phyloP scores from a whole-genome alignment of 2,888 invertebrate genomes.

The Drosophila merina region DNA sequence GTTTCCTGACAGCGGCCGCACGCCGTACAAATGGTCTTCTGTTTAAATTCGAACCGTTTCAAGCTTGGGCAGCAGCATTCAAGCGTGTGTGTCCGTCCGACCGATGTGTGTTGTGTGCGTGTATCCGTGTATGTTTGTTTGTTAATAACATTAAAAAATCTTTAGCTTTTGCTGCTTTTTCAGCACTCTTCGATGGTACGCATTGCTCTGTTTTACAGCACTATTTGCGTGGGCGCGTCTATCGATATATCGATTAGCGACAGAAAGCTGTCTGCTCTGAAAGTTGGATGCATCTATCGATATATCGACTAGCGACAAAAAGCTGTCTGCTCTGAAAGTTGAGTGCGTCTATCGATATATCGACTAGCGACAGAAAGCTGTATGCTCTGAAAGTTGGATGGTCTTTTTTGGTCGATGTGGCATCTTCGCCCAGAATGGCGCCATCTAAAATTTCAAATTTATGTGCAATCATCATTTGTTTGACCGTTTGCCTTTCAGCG shows the following conservation, averaged over 20 bases:
- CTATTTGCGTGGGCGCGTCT: neutral
- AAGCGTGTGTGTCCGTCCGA: neutral
- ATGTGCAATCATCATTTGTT: neutral
- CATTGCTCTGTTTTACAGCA: too few species aligned
- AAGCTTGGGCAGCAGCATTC: neutral
- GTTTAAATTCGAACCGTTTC: constrained; percentile 2
- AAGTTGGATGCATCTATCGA: neutral
- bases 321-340: neutral
- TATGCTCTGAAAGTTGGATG: neutral
- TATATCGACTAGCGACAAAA: neutral
- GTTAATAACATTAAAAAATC: neutral
- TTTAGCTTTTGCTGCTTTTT: too few species aligned
- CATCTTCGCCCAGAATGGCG: neutral
- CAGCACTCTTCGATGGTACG: too few species aligned
- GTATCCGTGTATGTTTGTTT: constrained; percentile 2
- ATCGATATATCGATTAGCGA: neutral
- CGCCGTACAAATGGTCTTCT: constrained; percentile 2
- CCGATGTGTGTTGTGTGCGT: neutral
- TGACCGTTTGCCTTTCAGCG: neutral
- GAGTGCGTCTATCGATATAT: neutral
- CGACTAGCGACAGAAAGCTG: neutral
- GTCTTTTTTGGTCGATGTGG: neutral
- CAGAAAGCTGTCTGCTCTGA: neutral
- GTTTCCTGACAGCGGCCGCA: constrained; percentile 1
- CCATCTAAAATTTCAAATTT: neutral